Conservation (phyloP, 2,113 vertebrate species). For the Atrichornis clamosus region DNA sequence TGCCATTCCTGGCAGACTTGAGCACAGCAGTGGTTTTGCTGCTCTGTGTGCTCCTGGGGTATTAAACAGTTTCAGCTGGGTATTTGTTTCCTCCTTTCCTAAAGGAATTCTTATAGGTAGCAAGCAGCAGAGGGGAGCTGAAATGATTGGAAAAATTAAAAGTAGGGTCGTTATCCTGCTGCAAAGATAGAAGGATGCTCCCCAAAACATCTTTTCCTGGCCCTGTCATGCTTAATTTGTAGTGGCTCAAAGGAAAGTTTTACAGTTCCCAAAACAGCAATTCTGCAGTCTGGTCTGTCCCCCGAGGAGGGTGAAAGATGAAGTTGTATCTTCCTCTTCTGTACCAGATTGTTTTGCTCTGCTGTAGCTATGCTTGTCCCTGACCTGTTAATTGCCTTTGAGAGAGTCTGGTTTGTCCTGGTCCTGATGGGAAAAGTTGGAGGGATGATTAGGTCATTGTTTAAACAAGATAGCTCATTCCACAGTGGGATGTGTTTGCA, state of each 20-base stretch:
- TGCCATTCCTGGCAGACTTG: neutral
- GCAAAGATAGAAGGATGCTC: neutral
- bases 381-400: conserved; percentile 54
- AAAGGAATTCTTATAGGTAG: neutral
- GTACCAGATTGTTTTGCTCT: conserved; percentile 21
- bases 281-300: neutral
- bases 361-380: conserved; percentile 1
- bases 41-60: neutral
- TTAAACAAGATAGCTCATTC: neutral
- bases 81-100: neutral
- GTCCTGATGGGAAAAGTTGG: neutral
- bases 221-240: neutral
- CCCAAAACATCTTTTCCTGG: neutral
- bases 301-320: neutral
- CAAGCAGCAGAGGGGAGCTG: neutral
- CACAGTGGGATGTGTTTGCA: neutral
- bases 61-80: neutral
- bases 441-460: neutral
- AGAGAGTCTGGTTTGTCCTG: conserved; percentile 6
- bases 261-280: neutral
- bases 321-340: neutral
- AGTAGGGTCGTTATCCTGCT: neutral
- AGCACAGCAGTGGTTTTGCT: neutral
- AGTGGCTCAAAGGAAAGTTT: neutral
- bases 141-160: neutral